phyloP scores from a whole-genome alignment of 2,888 invertebrate genomes.

The Thymelicus acteon region DNA sequence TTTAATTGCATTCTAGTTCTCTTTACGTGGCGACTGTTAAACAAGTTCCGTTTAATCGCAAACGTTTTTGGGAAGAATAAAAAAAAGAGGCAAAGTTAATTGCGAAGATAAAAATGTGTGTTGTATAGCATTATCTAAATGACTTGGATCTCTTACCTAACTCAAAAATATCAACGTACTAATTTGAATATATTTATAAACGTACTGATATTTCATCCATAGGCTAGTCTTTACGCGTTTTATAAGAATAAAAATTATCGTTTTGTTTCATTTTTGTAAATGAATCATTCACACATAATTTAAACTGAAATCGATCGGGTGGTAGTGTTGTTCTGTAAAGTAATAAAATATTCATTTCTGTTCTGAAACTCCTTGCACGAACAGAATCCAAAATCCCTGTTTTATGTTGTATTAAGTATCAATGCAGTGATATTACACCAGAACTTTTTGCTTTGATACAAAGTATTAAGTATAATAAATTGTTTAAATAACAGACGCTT shows the following conservation, averaged over 20 bases:
- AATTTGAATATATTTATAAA: background rate
- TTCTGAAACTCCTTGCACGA: too few species aligned
- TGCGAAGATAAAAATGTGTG: conserved; percentile 2
- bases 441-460: background rate
- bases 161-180: background rate
- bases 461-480: conserved; percentile 2
- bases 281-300: too few species aligned
- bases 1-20: background rate
- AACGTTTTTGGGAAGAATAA: conserved; percentile 15
- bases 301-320: too few species aligned
- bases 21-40: background rate
- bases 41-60: background rate
- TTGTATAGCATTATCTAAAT: background rate
- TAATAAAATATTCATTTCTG: too few species aligned
- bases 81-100: conserved; percentile 18
- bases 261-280: background rate
- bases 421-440: too few species aligned
- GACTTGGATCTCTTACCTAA: background rate
- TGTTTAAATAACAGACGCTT: conserved; percentile 17
- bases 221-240: too few species aligned
- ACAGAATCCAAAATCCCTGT: too few species aligned
- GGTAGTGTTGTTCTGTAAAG: too few species aligned
- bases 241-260: background rate
- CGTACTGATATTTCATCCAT: too few species aligned
- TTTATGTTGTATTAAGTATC: too few species aligned